These are phyloP conservation scores for Falco rusticolus DNA, from an alignment of 2,797 vertebrate species.

Conservation along the genomic window DNA sequence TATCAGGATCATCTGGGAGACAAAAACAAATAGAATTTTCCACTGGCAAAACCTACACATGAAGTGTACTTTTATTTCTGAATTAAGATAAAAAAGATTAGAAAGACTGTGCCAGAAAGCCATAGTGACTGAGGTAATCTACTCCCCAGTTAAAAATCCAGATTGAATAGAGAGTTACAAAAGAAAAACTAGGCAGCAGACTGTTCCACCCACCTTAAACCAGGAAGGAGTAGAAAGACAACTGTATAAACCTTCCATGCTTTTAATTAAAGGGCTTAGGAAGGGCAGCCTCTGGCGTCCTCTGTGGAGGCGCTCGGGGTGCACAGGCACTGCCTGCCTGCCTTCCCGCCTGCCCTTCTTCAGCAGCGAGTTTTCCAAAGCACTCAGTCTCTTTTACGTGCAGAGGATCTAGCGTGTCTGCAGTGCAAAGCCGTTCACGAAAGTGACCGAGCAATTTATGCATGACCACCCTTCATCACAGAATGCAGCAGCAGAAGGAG, in stretches of 20 bases:
- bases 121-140: rapidly evolving
- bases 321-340: background rate
- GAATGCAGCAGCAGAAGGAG: background rate
- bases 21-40: background rate
- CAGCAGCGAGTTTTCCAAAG: background rate
- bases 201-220: background rate
- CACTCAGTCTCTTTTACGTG: background rate
- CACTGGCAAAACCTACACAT: background rate
- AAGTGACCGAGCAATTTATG: rapidly evolving
- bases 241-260: background rate
- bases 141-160: background rate
- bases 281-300: background rate
- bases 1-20: background rate
- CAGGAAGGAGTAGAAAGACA: background rate
- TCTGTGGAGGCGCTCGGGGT: rapidly evolving
- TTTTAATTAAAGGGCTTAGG: background rate
- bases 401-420: background rate
- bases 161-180: background rate
- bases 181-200: background rate
- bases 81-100: background rate
- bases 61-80: background rate
- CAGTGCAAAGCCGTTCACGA: background rate
- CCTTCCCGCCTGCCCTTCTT: background rate
- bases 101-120: background rate
- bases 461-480: background rate